Percentiles rank a stretch among this genome's conserved stretches.
These are phyloP conservation scores for Myiopsitta monachus DNA, from an alignment of 2,113 vertebrate genomes.

Conservation along the genomic window DNA sequence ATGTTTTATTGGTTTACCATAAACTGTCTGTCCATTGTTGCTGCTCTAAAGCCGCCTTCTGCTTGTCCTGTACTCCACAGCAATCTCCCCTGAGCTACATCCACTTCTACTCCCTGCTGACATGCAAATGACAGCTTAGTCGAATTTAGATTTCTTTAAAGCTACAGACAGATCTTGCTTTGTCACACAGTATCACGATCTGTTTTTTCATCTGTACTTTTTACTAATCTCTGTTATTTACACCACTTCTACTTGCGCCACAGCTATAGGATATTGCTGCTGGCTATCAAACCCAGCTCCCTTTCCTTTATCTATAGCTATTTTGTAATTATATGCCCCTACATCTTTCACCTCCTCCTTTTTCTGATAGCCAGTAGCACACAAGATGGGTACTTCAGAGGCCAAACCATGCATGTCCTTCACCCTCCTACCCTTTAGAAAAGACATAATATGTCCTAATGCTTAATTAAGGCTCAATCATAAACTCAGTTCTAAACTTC, in stretches of 20 bases:
- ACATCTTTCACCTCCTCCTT: not conserved
- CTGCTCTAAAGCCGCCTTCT: not conserved
- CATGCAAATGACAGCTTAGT: not conserved
- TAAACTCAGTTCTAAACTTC: not conserved
- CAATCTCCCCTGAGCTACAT: not conserved
- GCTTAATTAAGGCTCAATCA: not conserved
- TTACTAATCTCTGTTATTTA: not conserved
- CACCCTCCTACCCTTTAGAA: not conserved
- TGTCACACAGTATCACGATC: fast-evolving
- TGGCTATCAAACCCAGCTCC: not conserved
- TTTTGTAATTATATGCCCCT: not conserved
- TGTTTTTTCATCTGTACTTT: not conserved
- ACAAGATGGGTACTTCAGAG: not conserved
- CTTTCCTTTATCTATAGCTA: not conserved
- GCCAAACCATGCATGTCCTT: not conserved
- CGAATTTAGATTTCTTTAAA: not conserved
- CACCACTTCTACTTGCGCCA: not conserved
- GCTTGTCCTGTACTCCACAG: not conserved
- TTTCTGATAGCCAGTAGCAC: not conserved
- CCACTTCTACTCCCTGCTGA: not conserved
- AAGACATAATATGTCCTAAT: not conserved
- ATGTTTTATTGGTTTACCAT: slow-evolving; percentile 64
- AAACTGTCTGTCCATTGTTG: slow-evolving; percentile 29
- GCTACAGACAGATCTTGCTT: not conserved
- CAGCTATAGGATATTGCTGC: not conserved